Evolutionary conservation across 2,888 invertebrate genomes (phyloP).

Genomic region (Pterostichus niger): DNA sequence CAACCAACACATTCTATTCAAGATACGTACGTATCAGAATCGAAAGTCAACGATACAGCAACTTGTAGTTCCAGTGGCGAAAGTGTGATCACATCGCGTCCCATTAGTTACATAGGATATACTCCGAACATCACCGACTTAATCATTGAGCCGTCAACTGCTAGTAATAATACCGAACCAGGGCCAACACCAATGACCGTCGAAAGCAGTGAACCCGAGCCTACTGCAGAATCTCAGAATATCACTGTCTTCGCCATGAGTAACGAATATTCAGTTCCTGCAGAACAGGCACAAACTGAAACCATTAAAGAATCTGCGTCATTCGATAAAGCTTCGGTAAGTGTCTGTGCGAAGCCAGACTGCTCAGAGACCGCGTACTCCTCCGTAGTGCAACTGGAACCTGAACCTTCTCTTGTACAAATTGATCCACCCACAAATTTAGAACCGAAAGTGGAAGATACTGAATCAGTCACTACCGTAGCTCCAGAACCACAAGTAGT

Average conservation of each 20-base stretch:
- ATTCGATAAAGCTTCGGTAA: too few relatives aligned
- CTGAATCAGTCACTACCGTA: constrained; percentile 34
- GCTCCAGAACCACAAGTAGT: constrained; percentile 29
- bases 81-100: constrained; percentile 71
- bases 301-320: neutral
- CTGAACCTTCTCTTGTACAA: constrained; percentile 67
- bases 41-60: constrained; percentile 66
- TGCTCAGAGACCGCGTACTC: constrained; percentile 32
- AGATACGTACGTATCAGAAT: constrained; percentile 68
- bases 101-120: constrained; percentile 63
- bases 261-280: constrained; percentile 1
- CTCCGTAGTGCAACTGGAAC: constrained; percentile 22
- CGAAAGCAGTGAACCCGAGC: constrained; percentile 17
- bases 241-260: constrained; percentile 41
- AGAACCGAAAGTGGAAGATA: constrained; percentile 67
- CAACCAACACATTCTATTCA: constrained; percentile 68
- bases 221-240: constrained; percentile 38
- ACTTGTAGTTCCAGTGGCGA: constrained; percentile 68
- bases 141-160: constrained; percentile 50
- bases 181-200: constrained; percentile 32
- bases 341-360: neutral
- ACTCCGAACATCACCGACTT: constrained; percentile 59
- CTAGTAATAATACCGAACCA: constrained; percentile 40
- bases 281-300: constrained; percentile 31
- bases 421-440: constrained; percentile 64